Evolutionary conservation across 2,797 vertebrate species (phyloP).

Genomic region (Scolopax bukidnonensis): DNA sequence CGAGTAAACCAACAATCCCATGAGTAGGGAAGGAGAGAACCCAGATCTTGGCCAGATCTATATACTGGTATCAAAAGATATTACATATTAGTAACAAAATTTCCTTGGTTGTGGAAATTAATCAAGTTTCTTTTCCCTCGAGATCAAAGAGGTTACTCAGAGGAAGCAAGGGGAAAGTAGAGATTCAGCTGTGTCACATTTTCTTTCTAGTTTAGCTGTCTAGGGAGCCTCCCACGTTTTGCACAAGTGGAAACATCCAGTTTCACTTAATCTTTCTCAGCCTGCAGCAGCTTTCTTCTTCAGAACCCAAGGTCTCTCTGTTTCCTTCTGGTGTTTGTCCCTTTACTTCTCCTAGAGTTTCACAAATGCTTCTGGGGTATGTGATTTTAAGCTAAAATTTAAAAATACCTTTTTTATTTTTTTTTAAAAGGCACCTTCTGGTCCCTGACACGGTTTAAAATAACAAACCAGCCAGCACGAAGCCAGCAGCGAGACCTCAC

Average conservation of each 20-base stretch:
- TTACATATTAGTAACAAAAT: neutral
- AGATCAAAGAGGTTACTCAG: slow-evolving; percentile 1
- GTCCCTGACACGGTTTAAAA: slow-evolving; percentile 46
- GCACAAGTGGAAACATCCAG: slow-evolving; percentile 10
- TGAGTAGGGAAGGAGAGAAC: neutral
- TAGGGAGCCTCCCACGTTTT: slow-evolving; percentile 13
- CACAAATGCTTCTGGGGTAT: neutral
- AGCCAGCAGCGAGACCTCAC: neutral
- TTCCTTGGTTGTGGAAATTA: neutral
- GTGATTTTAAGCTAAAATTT: too few species aligned
- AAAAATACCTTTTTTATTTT: too few species aligned
- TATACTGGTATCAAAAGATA: neutral
- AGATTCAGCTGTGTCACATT: slow-evolving; percentile 24
- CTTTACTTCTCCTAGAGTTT: slow-evolving; percentile 49
- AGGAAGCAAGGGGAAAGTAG: neutral
- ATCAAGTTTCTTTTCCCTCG: neutral
- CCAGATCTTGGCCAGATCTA: neutral
- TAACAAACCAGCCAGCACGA: neutral
- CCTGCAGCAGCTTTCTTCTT: neutral
- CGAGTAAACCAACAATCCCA: neutral
- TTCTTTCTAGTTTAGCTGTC: slow-evolving; percentile 28
- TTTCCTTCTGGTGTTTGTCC: slow-evolving; percentile 6
- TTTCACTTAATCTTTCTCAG: slow-evolving; percentile 11
- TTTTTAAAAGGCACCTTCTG: slow-evolving; percentile 41
- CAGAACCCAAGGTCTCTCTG: neutral